Conservation (phyloP, 2,113 vertebrate genomes). For the Phoxinus phoxinus region DNA sequence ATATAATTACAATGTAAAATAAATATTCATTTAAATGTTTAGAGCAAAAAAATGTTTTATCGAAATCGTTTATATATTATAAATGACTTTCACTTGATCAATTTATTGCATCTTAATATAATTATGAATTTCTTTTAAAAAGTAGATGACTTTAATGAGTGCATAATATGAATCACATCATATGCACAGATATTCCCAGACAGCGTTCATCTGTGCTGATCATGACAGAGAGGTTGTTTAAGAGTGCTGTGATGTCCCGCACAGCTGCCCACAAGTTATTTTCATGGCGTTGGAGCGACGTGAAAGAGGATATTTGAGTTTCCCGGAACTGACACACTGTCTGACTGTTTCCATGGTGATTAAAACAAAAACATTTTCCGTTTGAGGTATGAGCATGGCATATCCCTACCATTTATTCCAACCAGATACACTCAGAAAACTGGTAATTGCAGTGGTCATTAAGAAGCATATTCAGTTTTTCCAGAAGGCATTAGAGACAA, state of each 20-base stretch:
- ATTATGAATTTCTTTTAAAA: too few species aligned
- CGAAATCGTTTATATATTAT: background rate
- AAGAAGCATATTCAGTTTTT: slow-evolving; percentile 11
- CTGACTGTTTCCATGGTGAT: slow-evolving; percentile 67
- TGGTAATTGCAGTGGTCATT: slow-evolving; percentile 51
- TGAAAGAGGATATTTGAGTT: slow-evolving; percentile 61
- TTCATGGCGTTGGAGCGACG: slow-evolving; percentile 50
- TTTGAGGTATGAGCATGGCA: background rate
- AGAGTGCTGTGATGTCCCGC: slow-evolving; percentile 48
- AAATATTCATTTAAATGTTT: too few species aligned
- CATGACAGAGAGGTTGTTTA: slow-evolving; percentile 8
- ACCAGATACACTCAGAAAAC: slow-evolving; percentile 9
- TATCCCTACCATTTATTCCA: background rate
- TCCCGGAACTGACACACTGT: slow-evolving; percentile 60
- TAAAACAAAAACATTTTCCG: slow-evolving; percentile 60
- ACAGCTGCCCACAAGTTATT: slow-evolving; percentile 59
- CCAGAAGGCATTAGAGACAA: slow-evolving; percentile 22
- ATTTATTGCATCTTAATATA: background rate
- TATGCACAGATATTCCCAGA: background rate
- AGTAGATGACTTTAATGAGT: background rate
- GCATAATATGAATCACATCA: background rate
- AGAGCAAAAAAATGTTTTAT: too few species aligned
- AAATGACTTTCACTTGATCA: background rate
- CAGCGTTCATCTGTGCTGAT: background rate
- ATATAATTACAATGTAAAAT: background rate